A percentile compares a stretch with the other conserved stretches of the same genome.
Evolutionary conservation across 2,888 invertebrate genomes (phyloP).

Genomic region (Eristalis arbustorum): DNA sequence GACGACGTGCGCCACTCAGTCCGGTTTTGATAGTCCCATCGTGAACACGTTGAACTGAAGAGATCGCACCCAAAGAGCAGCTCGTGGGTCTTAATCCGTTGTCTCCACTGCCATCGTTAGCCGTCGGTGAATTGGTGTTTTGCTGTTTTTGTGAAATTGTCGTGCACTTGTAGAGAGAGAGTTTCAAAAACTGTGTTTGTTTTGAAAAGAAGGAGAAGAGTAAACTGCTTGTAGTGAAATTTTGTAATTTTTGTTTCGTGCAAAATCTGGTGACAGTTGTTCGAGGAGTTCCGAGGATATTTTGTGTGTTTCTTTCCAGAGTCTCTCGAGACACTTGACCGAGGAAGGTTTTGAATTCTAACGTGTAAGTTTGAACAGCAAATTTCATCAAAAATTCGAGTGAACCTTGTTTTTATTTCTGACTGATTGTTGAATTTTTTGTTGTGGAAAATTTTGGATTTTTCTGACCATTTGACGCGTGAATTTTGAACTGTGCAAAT

Average conservation of each 20-base stretch:
- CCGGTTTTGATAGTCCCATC: conserved; percentile 67
- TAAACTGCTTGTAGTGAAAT: neutral
- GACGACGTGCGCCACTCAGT: conserved; percentile 70
- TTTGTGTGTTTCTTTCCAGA: neutral
- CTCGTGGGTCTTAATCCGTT: neutral
- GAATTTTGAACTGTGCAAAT: too few relatives aligned
- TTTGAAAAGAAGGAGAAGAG: neutral
- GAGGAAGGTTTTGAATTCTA: neutral
- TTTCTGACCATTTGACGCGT: too few relatives aligned
- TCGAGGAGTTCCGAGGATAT: neutral
- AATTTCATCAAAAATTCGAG: neutral
- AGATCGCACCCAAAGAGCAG: neutral
- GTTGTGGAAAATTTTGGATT: too few relatives aligned
- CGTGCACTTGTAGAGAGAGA: neutral
- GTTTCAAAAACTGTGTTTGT: neutral
- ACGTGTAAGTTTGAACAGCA: neutral
- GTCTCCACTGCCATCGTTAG: conserved; percentile 42
- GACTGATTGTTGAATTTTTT: too few relatives aligned
- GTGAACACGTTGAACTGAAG: conserved; percentile 31
- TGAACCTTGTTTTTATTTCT: too few relatives aligned
- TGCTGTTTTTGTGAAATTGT: neutral
- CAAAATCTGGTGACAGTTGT: neutral
- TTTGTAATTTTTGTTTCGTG: neutral
- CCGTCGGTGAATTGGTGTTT: conserved; percentile 46
- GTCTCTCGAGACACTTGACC: neutral